phyloP scores from a whole-genome alignment of 2,113 vertebrate species.

The Bothrops jararaca region DNA sequence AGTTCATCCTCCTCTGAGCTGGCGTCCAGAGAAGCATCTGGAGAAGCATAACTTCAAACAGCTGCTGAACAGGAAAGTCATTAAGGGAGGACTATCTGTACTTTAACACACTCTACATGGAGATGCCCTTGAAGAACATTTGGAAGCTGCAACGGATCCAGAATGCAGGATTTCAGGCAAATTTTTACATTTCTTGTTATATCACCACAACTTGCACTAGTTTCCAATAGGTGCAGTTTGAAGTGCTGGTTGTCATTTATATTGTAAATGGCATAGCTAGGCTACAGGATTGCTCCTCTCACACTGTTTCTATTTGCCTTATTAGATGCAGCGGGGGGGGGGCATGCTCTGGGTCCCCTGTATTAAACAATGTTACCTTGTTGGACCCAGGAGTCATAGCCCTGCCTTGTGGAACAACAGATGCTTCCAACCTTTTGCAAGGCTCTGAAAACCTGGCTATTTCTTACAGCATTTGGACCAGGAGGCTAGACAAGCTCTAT shows the following conservation, averaged over 20 bases:
- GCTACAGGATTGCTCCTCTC: background rate
- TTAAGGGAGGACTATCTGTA: background rate
- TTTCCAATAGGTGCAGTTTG: background rate
- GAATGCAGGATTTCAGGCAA: background rate
- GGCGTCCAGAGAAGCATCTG: too few relatives aligned
- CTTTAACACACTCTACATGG: background rate
- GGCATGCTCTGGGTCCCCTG: background rate
- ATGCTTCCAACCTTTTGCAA: background rate
- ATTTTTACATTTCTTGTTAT: background rate
- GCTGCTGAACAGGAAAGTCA: background rate
- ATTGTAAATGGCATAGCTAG: background rate
- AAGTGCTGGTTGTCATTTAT: background rate
- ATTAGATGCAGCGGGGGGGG: background rate
- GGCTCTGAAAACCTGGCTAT: background rate
- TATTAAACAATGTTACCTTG: background rate
- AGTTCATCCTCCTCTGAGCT: too few relatives aligned
- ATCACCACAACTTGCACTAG: background rate
- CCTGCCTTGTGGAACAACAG: background rate
- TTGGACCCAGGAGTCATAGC: background rate
- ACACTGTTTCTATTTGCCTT: background rate
- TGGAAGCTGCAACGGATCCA: background rate
- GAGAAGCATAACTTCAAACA: background rate
- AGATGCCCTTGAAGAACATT: background rate
- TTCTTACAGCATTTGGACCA: background rate
- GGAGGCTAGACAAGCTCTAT: background rate